phyloP scores from a whole-genome alignment of 2,888 invertebrate species.

The Pollenia angustigena region DNA sequence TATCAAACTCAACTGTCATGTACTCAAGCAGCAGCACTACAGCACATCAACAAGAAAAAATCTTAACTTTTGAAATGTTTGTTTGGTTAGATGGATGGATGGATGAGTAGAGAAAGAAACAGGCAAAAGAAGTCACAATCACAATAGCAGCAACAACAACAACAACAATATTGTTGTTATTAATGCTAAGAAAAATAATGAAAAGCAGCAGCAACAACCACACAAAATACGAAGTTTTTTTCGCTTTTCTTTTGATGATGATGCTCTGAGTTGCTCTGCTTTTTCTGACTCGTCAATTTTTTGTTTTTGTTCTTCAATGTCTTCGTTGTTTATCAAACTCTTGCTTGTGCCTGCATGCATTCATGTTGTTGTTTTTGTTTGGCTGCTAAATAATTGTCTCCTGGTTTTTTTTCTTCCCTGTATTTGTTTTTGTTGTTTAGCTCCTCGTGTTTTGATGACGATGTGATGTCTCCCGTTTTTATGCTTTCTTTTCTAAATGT shows the following conservation, averaged over 20 bases:
- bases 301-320: constrained; percentile 17
- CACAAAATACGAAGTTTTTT: constrained; percentile 27
- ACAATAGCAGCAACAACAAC: constrained; percentile 44
- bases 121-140: constrained; percentile 50
- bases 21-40: constrained; percentile 53
- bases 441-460: constrained; percentile 58
- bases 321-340: constrained; percentile 50
- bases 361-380: constrained; percentile 26
- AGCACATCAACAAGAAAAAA: constrained; percentile 34
- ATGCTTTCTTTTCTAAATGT: not conserved
- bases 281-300: constrained; percentile 58
- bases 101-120: constrained; percentile 43
- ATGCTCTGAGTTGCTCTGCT: constrained; percentile 50
- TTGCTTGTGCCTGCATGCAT: constrained; percentile 24
- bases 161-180: constrained; percentile 24
- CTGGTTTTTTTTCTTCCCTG: constrained; percentile 30
- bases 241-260: constrained; percentile 49
- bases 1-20: constrained; percentile 68
- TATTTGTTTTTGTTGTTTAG: constrained; percentile 23
- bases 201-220: constrained; percentile 45
- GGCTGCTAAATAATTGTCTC: constrained; percentile 44
- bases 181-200: constrained; percentile 38
- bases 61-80: constrained; percentile 39
- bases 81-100: constrained; percentile 39
- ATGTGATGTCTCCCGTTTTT: constrained; percentile 48